A percentile compares a stretch with the other conserved stretches of the same genome.
phyloP scores from a whole-genome alignment of 2,888 invertebrate species.

The Endotricha flammealis region DNA sequence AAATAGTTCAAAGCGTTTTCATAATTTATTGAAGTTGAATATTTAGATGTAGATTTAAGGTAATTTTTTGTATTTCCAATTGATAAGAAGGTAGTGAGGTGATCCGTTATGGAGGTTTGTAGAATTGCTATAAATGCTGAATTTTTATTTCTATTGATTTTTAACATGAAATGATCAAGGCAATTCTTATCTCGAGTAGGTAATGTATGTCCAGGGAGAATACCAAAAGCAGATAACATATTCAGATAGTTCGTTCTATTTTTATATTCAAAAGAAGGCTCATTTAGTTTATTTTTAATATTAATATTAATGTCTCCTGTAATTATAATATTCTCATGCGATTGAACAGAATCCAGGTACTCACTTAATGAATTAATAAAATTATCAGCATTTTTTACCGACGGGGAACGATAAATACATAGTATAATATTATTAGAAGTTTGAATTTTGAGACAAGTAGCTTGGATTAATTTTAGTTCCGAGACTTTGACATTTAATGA shows the following conservation, averaged over 20 bases:
- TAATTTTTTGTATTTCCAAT: not conserved
- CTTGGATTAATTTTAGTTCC: not conserved
- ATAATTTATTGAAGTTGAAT: too few species aligned
- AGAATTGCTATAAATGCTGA: not conserved
- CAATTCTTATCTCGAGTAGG: slow-evolving; percentile 6
- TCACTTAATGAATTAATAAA: not conserved
- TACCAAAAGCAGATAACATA: not conserved
- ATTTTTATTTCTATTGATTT: not conserved
- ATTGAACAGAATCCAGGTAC: not conserved
- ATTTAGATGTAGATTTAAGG: not conserved
- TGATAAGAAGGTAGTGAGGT: not conserved
- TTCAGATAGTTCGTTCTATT: slow-evolving; percentile 2
- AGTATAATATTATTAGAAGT: not conserved
- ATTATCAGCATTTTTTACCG: not conserved
- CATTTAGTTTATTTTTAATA: not conserved
- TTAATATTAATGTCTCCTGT: slow-evolving; percentile 9
- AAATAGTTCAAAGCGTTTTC: too few species aligned
- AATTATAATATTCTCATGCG: slow-evolving; percentile 2
- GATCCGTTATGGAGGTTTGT: slow-evolving; percentile 3
- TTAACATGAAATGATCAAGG: slow-evolving; percentile 5
- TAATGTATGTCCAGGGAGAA: not conserved
- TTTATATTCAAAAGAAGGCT: not conserved
- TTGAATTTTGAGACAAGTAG: not conserved
- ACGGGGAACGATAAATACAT: not conserved
- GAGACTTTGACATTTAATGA: not conserved